Conservation (phyloP, 2,113 vertebrate genomes). For the Heterochromis multidens region DNA sequence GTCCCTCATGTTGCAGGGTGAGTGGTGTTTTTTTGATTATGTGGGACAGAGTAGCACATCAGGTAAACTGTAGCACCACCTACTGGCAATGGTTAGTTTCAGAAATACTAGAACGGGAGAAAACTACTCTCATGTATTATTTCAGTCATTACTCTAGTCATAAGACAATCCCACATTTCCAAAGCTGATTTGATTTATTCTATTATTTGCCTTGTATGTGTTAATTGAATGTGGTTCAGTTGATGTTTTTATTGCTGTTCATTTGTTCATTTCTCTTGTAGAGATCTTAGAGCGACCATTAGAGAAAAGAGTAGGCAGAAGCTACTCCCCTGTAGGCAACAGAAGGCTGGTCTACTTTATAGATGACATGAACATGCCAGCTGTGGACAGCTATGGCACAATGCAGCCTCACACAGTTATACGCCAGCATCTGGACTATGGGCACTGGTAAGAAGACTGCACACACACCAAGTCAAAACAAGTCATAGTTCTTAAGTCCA, state of each 20-base stretch:
- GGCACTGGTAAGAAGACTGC: conserved; percentile 73
- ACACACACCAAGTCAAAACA: not conserved
- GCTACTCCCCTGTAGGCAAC: conserved; percentile 76
- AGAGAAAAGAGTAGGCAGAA: conserved; percentile 80
- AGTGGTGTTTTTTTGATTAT: conserved; percentile 6
- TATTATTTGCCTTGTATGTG: not conserved
- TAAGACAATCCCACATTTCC: not conserved
- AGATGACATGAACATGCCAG: conserved; percentile 82
- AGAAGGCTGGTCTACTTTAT: conserved; percentile 79
- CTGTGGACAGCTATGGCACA: conserved; percentile 75
- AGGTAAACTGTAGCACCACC: conserved; percentile 58
- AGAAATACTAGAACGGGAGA: not conserved
- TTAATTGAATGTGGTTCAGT: not conserved
- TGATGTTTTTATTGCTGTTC: not conserved
- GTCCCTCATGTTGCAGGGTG: conserved; percentile 64
- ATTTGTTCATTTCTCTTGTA: conserved; percentile 44
- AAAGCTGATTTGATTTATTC: not conserved
- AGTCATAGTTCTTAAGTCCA: not conserved
- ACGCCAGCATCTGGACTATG: conserved; percentile 76
- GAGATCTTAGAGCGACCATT: conserved; percentile 77
- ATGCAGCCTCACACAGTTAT: conserved; percentile 78
- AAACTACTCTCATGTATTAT: not conserved
- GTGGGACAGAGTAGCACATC: not conserved
- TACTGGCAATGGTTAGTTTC: conserved; percentile 45
- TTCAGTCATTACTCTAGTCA: not conserved